These are phyloP conservation scores for Drosophila tristis DNA, from an alignment of 1,140 invertebrate species.

Conservation along the genomic window DNA sequence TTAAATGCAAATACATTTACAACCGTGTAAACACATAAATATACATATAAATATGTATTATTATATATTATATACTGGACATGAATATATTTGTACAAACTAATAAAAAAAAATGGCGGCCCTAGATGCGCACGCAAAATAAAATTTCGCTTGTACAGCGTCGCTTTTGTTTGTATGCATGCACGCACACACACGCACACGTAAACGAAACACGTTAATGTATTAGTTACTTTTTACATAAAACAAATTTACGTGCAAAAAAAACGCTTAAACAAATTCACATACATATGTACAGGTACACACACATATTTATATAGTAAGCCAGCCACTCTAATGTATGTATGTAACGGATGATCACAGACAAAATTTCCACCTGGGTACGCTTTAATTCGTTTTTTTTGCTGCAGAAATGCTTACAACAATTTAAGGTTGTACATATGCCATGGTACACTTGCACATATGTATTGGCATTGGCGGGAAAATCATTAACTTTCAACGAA, in stretches of 20 bases:
- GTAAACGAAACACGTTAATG: slow-evolving; percentile 18
- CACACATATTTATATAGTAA: slow-evolving; percentile 10
- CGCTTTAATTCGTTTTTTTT: no score
- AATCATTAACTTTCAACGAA: slow-evolving; percentile 28
- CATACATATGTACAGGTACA: slow-evolving; percentile 9
- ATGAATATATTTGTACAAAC: slow-evolving; percentile 52
- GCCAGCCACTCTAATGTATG: slow-evolving; percentile 18
- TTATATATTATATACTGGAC: slow-evolving; percentile 23
- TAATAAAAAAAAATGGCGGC: slow-evolving; percentile 74
- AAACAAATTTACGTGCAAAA: slow-evolving; percentile 32
- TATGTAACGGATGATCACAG: slow-evolving; percentile 33
- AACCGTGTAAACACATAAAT: slow-evolving; percentile 6
- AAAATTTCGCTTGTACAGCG: slow-evolving; percentile 61
- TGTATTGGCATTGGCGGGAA: slow-evolving; percentile 69
- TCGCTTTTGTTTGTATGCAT: slow-evolving; percentile 54
- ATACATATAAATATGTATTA: slow-evolving; percentile 7
- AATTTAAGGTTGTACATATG: no score
- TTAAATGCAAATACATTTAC: slow-evolving; percentile 2
- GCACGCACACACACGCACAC: slow-evolving; percentile 22
- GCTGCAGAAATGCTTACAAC: no score
- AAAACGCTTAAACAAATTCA: slow-evolving; percentile 23
- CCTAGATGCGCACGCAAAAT: slow-evolving; percentile 79
- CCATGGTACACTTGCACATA: neutral
- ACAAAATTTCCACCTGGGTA: slow-evolving; percentile 39
- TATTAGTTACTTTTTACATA: slow-evolving; percentile 47